A percentile compares a stretch with the other conserved stretches of the same genome.
Evolutionary conservation across 2,113 vertebrate species (phyloP).

Genomic region (Meles meles): DNA sequence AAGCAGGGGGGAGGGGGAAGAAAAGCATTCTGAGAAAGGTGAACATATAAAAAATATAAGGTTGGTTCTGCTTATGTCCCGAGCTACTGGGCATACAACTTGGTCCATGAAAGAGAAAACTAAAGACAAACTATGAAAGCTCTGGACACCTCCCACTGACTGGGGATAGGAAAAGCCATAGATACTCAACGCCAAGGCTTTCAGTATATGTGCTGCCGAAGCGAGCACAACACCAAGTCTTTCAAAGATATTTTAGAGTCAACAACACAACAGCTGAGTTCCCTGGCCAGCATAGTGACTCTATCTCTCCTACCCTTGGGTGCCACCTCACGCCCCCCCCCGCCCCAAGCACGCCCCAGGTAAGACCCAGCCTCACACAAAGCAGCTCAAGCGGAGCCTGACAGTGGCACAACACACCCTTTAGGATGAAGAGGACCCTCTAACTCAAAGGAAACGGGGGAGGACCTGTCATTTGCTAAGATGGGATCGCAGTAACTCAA

Average conservation of each 20-base stretch:
- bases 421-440: not conserved
- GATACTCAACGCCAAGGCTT: not conserved
- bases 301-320: not conserved
- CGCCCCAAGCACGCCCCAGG: not conserved
- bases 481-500: not conserved
- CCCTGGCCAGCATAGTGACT: not conserved
- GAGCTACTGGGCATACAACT: not conserved
- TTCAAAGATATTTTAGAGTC: not conserved
- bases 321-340: not conserved
- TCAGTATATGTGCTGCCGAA: too few relatives aligned
- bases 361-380: not conserved
- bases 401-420: not conserved
- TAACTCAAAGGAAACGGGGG: not conserved
- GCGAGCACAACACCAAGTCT: not conserved
- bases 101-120: not conserved
- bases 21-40: not conserved
- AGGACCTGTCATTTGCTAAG: not conserved
- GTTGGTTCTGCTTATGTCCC: not conserved
- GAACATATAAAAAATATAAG: not conserved
- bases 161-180: not conserved
- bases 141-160: not conserved
- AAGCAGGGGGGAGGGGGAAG: not conserved
- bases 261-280: not conserved
- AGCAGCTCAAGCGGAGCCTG: not conserved
- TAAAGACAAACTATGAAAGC: not conserved